Conservation (phyloP, 1,140 invertebrate genomes). For the Brachionus angularis region DNA sequence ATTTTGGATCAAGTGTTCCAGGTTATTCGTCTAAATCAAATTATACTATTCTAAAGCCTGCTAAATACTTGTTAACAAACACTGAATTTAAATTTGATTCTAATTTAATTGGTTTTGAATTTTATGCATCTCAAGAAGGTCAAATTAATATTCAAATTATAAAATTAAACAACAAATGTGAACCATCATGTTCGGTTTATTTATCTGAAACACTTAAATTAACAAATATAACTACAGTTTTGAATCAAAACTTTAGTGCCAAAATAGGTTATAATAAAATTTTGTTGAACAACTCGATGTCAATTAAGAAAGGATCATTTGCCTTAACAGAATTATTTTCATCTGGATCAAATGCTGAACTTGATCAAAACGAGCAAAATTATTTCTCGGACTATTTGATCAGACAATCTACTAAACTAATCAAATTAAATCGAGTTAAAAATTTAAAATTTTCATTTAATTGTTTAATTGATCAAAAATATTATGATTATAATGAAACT, state of each 20-base stretch:
- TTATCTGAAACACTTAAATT: background rate
- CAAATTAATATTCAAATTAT: background rate
- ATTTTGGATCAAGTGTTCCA: background rate
- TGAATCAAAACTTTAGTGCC: too few species aligned
- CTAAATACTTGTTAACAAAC: background rate
- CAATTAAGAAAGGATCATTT: background rate
- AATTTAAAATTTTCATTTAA: too few species aligned
- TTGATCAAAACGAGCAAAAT: background rate
- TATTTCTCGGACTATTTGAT: background rate
- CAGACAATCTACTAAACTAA: background rate
- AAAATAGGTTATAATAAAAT: background rate
- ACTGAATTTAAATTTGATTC: slow-evolving; percentile 13
- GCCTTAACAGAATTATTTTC: background rate
- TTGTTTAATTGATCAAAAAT: too few species aligned
- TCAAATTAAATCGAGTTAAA: background rate
- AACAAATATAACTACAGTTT: background rate
- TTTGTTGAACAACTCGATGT: background rate
- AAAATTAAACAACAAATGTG: background rate
- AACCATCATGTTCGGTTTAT: background rate
- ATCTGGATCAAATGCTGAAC: background rate
- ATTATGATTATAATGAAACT: too few species aligned
- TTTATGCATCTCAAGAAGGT: background rate
- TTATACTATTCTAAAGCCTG: background rate
- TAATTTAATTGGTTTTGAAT: slow-evolving; percentile 2
- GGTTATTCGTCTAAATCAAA: too few species aligned